phyloP scores from a whole-genome alignment of 2,888 invertebrate species.

The Timema cristinae region DNA sequence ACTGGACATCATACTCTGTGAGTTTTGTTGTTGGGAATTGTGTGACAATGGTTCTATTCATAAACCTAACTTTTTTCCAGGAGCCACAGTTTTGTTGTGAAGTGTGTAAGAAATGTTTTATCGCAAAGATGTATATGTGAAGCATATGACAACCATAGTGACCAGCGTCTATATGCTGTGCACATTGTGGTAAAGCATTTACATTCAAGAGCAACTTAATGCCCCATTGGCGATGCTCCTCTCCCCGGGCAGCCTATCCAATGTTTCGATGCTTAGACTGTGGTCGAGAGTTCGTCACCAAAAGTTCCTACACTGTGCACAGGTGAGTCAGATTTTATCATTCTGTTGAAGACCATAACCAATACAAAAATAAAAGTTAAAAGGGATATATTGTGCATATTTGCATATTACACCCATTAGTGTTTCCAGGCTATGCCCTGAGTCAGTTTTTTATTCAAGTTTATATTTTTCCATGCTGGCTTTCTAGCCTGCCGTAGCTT shows the following conservation, averaged over 20 bases:
- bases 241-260: conserved; percentile 3
- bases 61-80: conserved; percentile 2
- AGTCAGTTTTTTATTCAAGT: too few relatives aligned
- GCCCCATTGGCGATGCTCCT: conserved; percentile 20
- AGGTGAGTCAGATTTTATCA: conserved; percentile 14
- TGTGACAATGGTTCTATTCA: too few relatives aligned
- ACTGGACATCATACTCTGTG: too few relatives aligned
- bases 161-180: conserved; percentile 23
- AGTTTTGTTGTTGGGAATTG: too few relatives aligned
- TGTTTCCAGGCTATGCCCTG: too few relatives aligned
- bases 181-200: conserved; percentile 27
- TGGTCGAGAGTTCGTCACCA: conserved; percentile 24
- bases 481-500: too few relatives aligned
- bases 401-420: too few relatives aligned
- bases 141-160: conserved; percentile 22
- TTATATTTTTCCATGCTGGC: too few relatives aligned
- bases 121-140: conserved; percentile 23
- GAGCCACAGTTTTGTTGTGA: conserved; percentile 20
- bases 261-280: conserved; percentile 22
- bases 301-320: conserved; percentile 23
- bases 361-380: too few relatives aligned
- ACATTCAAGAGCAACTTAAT: conserved; percentile 21
- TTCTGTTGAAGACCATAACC: too few relatives aligned
- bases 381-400: too few relatives aligned
- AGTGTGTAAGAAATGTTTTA: conserved; percentile 22